phyloP scores from a whole-genome alignment of 2,113 vertebrate genomes.

The Cyprinodon variegatus region DNA sequence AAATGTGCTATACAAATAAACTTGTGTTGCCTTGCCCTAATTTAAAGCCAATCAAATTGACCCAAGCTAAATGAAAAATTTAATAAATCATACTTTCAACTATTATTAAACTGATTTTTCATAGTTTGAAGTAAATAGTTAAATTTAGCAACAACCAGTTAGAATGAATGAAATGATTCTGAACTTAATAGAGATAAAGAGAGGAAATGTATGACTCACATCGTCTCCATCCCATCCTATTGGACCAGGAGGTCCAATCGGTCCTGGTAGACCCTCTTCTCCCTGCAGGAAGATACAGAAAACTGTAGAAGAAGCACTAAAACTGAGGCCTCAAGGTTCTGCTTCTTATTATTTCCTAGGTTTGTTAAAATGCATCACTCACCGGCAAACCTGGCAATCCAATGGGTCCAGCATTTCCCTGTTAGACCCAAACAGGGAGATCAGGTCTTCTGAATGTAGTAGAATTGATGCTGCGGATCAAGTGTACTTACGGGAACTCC shows the following conservation, averaged over 20 bases:
- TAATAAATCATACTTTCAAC: neutral
- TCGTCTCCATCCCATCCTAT: conserved; percentile 52
- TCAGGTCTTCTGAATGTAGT: neutral
- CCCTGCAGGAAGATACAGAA: conserved; percentile 63
- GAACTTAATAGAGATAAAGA: neutral
- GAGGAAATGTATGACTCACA: conserved; percentile 44
- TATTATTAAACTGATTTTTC: neutral
- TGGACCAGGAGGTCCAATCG: conserved; percentile 41
- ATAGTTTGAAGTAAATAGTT: no score
- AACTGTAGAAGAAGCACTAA: conserved; percentile 1
- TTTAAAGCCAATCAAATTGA: neutral
- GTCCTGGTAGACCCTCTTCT: conserved; percentile 47
- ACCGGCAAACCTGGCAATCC: conserved; percentile 69
- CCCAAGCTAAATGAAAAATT: no score
- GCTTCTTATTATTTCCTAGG: neutral
- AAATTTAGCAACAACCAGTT: neutral
- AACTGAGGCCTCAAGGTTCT: neutral
- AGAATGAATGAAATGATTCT: neutral
- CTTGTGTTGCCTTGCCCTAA: neutral
- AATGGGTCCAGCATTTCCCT: conserved; percentile 67
- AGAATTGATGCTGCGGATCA: neutral
- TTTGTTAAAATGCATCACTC: conserved; percentile 2
- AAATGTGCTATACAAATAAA: no score
- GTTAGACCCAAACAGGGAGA: conserved; percentile 22
- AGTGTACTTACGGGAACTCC: conserved; percentile 70